phyloP scores from a whole-genome alignment of 1,140 invertebrate genomes.

The Megalonaias nervosa region DNA sequence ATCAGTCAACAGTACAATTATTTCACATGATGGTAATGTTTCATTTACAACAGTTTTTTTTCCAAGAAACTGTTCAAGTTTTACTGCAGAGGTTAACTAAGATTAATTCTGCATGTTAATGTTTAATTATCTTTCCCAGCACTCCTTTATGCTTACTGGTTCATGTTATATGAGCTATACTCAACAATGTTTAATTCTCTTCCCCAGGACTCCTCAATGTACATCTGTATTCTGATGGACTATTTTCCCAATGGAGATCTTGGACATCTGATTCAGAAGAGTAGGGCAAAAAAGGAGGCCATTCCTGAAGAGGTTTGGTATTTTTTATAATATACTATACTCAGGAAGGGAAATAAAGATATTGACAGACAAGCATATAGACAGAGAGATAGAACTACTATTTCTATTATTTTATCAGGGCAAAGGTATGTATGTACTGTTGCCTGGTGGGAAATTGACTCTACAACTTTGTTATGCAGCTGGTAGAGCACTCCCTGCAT shows the following conservation, averaged over 20 bases:
- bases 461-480: no score
- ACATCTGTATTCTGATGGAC: slow-evolving; percentile 65
- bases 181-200: slow-evolving; percentile 1
- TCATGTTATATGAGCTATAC: neutral
- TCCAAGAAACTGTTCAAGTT: neutral
- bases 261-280: slow-evolving; percentile 39
- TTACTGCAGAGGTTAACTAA: neutral
- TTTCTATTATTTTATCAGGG: no score
- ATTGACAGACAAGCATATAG: no score
- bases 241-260: slow-evolving; percentile 61
- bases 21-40: neutral
- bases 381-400: no score
- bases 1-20: no score
- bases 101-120: no score
- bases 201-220: slow-evolving; percentile 64
- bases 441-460: no score
- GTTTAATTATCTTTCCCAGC: slow-evolving; percentile 40
- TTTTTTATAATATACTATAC: no score
- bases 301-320: slow-evolving; percentile 55
- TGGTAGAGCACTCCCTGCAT: no score
- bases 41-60: neutral
- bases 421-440: no score
- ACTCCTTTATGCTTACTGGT: slow-evolving; percentile 52
- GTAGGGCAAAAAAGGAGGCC: slow-evolving; percentile 50
- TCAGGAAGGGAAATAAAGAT: no score